Evolutionary conservation across 92 coral and sea anemone genomes (phyloP), one percentile per base, ranked within the genome.

Genomic region (Zoanthus gigantus): DNA sequence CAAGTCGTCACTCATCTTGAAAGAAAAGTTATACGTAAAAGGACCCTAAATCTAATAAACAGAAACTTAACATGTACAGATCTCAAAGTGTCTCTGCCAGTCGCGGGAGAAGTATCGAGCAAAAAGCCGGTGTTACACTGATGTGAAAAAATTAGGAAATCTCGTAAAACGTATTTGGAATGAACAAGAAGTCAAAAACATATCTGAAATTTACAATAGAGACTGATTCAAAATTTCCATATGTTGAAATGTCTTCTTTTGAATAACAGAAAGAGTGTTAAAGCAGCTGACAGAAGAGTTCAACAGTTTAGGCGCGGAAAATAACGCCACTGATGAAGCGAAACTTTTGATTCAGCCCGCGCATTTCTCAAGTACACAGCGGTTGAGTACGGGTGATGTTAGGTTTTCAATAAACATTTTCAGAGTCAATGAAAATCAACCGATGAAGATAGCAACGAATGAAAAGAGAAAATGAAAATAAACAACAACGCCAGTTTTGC

Each of bases 1-100:
- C 1, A 81, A 65, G 11, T 65, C 85, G 13, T 81, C 85, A 12
- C 74, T 45, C 16, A 67, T 81, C 61, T 60, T 81, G 37, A 81
- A 81, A 77, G 82, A 77, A 50, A 77, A 77, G 30, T 52, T 54
- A 29, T 46, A 63, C 48, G 50, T 34, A 45, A 77, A 77, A 53
- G 68, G 4, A 77, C 30, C 47, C 63, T 77, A 37, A 77, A 31
- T 2, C 46, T 4, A 7, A 28, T 8, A 30, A 77, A 77, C 13
- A 7, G 8, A 4, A 63, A 63, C 23, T 5, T 4, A 14, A 50
- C 63, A 17, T 15, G 15, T 52, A 77, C 13, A 7, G 32, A 46
- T 77, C 23, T 30, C 28, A 14, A 54, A 2, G 9, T 18, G 31
- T 76, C 81, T 76, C 28, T 76, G 81, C 16, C n/a, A 14, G 18